A percentile compares a stretch with the other conserved stretches of the same genome.
phyloP scores from a whole-genome alignment of 2,113 vertebrate species.

The Nothocercus julius region DNA sequence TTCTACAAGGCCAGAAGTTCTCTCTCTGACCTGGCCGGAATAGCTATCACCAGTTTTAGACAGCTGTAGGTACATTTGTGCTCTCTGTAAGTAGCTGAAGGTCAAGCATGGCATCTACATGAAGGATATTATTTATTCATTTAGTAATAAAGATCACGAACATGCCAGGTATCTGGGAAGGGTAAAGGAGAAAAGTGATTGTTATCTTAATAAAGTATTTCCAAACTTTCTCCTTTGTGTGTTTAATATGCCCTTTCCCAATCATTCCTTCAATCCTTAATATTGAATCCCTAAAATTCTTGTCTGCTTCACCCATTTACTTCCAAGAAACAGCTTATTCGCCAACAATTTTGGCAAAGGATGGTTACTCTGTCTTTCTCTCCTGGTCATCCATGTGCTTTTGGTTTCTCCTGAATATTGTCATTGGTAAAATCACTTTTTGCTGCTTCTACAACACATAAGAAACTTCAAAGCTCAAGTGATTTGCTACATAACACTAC shows the following conservation, averaged over 20 bases:
- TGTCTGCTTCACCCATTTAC: neutral
- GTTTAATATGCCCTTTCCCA: neutral
- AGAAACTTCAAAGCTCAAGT: neutral
- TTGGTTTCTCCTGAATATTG: neutral
- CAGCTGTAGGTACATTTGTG: neutral
- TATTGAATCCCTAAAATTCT: neutral
- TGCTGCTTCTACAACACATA: neutral
- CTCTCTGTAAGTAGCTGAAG: neutral
- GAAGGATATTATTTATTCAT: neutral
- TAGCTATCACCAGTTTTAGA: neutral
- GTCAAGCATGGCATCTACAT: neutral
- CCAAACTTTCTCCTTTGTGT: neutral
- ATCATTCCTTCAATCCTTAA: neutral
- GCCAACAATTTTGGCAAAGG: neutral
- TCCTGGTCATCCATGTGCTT: neutral
- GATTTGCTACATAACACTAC: rapidly evolving
- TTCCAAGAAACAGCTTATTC: neutral
- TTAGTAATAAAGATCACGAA: neutral
- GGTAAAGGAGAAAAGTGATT: neutral
- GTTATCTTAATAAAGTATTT: neutral
- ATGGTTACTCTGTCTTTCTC: neutral
- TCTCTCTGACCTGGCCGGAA: neutral
- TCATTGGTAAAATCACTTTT: neutral
- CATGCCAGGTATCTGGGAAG: neutral
- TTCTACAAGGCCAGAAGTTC: neutral